A percentile compares a stretch with the other conserved stretches of the same genome.
These are phyloP conservation scores for Drusus annulatus DNA, from an alignment of 1,140 invertebrate genomes.

Conservation along the genomic window DNA sequence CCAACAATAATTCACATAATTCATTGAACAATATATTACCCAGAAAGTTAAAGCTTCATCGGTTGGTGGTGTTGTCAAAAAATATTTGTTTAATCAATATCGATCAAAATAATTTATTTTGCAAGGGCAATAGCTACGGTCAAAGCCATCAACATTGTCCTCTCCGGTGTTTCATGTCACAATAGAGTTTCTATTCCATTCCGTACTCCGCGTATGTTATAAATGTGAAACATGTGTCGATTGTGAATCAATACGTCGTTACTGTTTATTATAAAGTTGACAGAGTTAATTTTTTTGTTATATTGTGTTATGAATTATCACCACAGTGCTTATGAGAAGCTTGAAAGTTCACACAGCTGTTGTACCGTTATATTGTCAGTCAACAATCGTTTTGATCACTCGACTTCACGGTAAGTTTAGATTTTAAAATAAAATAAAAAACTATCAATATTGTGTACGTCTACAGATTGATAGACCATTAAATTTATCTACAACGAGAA, in stretches of 20 bases:
- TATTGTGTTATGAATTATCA: conserved; percentile 33
- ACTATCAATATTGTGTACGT: neutral
- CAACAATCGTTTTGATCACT: conserved; percentile 20
- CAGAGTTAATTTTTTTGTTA: conserved; percentile 13
- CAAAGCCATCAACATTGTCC: no score
- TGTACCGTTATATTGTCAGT: conserved; percentile 51
- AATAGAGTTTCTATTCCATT: neutral
- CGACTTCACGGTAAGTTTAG: conserved; percentile 29
- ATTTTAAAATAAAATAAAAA: conserved; percentile 3
- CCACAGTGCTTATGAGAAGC: conserved; percentile 15
- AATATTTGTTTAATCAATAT: no score
- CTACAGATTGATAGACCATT: no score
- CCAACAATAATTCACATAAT: no score
- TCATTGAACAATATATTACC: no score
- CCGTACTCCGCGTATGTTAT: conserved; percentile 1
- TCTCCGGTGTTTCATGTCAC: conserved; percentile 11
- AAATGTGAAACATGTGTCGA: conserved; percentile 22
- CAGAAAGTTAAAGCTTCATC: no score
- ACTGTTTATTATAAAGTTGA: conserved; percentile 12
- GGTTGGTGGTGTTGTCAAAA: no score
- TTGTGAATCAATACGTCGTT: conserved; percentile 20
- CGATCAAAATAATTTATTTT: no score
- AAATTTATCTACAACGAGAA: no score
- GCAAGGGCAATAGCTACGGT: no score
- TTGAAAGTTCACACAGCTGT: conserved; percentile 50